A percentile compares a stretch with the other conserved stretches of the same genome.
phyloP scores from a whole-genome alignment of 2,113 vertebrate species.

The Gulo gulo region DNA sequence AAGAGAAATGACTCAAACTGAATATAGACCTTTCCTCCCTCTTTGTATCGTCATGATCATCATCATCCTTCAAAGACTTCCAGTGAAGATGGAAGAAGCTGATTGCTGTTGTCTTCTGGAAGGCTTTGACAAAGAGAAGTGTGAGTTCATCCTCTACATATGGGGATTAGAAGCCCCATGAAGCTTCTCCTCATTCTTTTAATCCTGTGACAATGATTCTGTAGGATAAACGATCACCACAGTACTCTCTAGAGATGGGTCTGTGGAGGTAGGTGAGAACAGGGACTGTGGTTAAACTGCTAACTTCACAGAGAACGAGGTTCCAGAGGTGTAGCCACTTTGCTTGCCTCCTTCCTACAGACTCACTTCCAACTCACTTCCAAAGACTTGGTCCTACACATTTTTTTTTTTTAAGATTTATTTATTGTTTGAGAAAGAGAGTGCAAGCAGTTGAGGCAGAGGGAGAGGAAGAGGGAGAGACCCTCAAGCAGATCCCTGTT shows the following conservation, averaged over 20 bases:
- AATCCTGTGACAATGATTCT: background rate
- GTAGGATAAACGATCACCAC: no score
- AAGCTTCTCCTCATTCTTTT: background rate
- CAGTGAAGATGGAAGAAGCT: background rate
- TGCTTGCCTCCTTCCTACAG: accelerated
- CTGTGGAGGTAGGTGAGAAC: background rate
- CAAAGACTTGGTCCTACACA: background rate
- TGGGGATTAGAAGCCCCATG: background rate
- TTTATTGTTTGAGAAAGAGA: background rate
- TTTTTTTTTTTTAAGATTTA: background rate
- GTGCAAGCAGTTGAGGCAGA: background rate
- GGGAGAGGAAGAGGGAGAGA: background rate
- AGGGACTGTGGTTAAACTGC: background rate
- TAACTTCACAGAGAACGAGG: background rate
- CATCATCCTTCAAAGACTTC: background rate
- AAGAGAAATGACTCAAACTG: background rate
- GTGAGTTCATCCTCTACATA: background rate
- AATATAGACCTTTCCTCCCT: background rate
- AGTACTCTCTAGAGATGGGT: background rate
- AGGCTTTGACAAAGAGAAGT: background rate
- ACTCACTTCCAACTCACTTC: background rate
- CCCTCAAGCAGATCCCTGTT: background rate
- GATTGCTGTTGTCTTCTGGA: background rate
- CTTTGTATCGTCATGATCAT: background rate
- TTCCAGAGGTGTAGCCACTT: background rate